Evolutionary conservation across 2,888 invertebrate species (phyloP).

Genomic region (Latheticus oryzae): DNA sequence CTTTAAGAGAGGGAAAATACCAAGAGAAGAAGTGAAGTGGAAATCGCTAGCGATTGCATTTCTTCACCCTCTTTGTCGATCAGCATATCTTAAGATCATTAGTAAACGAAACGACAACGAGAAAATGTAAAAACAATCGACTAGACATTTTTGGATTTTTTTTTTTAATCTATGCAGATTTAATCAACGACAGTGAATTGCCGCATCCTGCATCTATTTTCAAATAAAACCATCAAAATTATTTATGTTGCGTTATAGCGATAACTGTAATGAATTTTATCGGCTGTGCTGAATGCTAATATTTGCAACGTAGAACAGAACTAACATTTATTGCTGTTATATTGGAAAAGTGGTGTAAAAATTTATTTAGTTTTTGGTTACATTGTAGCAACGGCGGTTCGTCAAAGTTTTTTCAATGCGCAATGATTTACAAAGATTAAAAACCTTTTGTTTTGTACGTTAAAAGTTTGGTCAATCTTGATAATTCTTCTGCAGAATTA

Average conservation of each 20-base stretch:
- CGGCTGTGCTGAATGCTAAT: conserved; percentile 50
- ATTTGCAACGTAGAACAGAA: conserved; percentile 46
- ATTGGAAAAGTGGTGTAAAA: conserved; percentile 22
- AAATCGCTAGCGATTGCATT: conserved; percentile 57
- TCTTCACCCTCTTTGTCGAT: conserved; percentile 41
- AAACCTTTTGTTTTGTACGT: too few species aligned
- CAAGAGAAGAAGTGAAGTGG: conserved; percentile 55
- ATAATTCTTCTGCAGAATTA: too few species aligned
- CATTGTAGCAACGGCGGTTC: too few species aligned
- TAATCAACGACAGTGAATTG: conserved; percentile 52
- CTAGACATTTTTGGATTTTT: too few species aligned
- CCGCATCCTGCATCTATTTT: conserved; percentile 54
- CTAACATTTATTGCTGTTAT: conserved; percentile 39
- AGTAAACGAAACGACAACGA: too few species aligned
- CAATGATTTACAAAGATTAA: too few species aligned
- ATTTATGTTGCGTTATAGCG: conserved; percentile 59
- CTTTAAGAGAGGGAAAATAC: conserved; percentile 51
- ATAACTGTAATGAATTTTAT: conserved; percentile 58
- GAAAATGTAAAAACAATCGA: too few species aligned
- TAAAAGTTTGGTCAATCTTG: too few species aligned
- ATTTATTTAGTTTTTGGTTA: conserved; percentile 17
- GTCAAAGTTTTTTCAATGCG: too few species aligned
- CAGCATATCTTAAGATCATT: conserved; percentile 46
- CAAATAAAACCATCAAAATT: conserved; percentile 59
- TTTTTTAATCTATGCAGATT: conserved; percentile 54